These are phyloP conservation scores for Gonatopus flavifemur DNA, from an alignment of 1,140 invertebrate genomes.

Conservation along the genomic window DNA sequence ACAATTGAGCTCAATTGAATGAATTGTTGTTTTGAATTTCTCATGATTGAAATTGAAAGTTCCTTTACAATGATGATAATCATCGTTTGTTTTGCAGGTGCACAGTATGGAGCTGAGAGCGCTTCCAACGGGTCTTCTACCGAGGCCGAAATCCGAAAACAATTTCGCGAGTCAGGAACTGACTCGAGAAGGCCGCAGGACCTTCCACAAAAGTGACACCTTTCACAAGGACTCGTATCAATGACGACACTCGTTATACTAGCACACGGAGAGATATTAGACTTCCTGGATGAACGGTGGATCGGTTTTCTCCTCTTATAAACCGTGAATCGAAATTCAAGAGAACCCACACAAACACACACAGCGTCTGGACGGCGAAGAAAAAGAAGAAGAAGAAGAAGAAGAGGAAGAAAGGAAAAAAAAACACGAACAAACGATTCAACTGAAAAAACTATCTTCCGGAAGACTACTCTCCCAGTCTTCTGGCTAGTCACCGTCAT, in stretches of 20 bases:
- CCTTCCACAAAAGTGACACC: conserved; percentile 80
- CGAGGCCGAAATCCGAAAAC: conserved; percentile 80
- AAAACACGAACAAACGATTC: too few species aligned
- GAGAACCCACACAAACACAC: too few species aligned
- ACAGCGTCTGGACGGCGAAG: too few species aligned
- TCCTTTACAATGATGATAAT: background rate
- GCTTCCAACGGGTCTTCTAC: conserved; percentile 66
- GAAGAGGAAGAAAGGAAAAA: too few species aligned
- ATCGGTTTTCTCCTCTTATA: conserved; percentile 7
- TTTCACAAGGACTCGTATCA: conserved; percentile 72
- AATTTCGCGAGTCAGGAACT: conserved; percentile 73
- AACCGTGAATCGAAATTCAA: too few species aligned
- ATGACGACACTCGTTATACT: conserved; percentile 74
- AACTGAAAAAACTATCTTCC: too few species aligned
- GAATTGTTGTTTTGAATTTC: too few species aligned
- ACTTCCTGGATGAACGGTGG: conserved; percentile 1
- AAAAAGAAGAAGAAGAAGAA: too few species aligned
- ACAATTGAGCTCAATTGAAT: too few species aligned
- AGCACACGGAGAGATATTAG: conserved; percentile 61
- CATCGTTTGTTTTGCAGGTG: conserved; percentile 44
- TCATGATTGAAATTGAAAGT: too few species aligned
- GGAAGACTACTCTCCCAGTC: too few species aligned
- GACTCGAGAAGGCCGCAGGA: conserved; percentile 61
- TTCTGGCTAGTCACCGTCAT: too few species aligned
- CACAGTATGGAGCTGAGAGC: conserved; percentile 67